A percentile compares a stretch with the other conserved stretches of the same genome.
These are phyloP conservation scores for Mechanitis mazaeus DNA, from an alignment of 2,888 invertebrate species.

Conservation along the genomic window DNA sequence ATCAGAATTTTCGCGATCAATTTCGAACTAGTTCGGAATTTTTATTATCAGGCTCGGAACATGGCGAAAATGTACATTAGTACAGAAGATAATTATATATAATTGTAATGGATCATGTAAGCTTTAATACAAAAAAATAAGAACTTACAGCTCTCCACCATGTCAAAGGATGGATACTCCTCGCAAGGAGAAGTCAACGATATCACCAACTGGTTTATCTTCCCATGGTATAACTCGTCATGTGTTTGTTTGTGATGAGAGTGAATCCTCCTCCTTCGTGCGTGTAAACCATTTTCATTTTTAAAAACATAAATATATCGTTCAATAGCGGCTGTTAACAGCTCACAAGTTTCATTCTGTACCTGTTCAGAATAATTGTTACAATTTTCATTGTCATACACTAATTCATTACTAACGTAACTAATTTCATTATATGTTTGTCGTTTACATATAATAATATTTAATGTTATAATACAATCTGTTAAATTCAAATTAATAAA, in stretches of 20 bases:
- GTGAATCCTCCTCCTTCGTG: slow-evolving; percentile 8
- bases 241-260: slow-evolving; percentile 4
- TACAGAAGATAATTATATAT: no score
- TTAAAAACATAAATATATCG: slow-evolving; percentile 59
- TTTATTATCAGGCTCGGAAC: no score
- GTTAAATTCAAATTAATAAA: no score
- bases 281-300: slow-evolving; percentile 14
- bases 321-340: slow-evolving; percentile 72
- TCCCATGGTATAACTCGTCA: slow-evolving; percentile 24
- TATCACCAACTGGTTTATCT: slow-evolving; percentile 71
- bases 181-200: slow-evolving; percentile 79
- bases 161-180: slow-evolving; percentile 79
- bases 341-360: slow-evolving; percentile 55
- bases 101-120: no score
- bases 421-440: no score
- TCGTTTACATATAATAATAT: no score
- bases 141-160: slow-evolving; percentile 87
- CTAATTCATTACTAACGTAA: not conserved
- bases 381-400: not conserved
- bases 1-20: no score
- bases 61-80: not conserved
- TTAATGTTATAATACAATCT: no score
- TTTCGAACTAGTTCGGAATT: no score
- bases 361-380: slow-evolving; percentile 24
- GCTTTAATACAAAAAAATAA: no score